A percentile compares a stretch with the other conserved stretches of the same genome.
Evolutionary conservation across 1,140 invertebrate species (phyloP).

Genomic region (Trichonephila clavata): DNA sequence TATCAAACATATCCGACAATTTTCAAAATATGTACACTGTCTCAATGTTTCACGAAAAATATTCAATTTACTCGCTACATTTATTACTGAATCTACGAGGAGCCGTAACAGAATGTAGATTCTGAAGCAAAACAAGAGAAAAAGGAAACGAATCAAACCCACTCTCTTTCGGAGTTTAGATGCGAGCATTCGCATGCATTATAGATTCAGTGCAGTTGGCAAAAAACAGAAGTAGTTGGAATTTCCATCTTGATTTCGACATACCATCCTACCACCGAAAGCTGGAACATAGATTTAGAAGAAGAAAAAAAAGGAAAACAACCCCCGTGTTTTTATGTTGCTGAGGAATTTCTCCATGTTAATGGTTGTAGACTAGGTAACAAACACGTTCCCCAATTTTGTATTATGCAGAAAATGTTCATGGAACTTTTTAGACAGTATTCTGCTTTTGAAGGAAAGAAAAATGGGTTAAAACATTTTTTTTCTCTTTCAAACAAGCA

Average conservation of each 20-base stretch:
- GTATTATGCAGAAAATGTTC: slow-evolving; percentile 59
- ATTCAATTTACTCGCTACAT: background rate
- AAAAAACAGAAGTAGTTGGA: background rate
- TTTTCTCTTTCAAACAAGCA: background rate
- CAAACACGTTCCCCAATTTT: slow-evolving; percentile 23
- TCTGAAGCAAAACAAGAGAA: background rate
- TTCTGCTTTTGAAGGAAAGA: background rate
- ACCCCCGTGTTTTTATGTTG: background rate
- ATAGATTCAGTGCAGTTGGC: slow-evolving; percentile 17
- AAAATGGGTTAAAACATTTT: background rate
- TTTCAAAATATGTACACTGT: no score
- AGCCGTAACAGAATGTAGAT: background rate
- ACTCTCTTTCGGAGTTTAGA: background rate
- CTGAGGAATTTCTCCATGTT: slow-evolving; percentile 28
- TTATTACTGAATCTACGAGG: background rate
- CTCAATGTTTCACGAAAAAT: background rate
- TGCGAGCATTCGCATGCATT: background rate
- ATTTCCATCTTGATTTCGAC: background rate
- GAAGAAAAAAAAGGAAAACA: background rate
- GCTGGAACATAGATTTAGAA: background rate
- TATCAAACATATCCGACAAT: no score
- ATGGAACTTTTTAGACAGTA: background rate
- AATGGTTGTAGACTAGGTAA: slow-evolving; percentile 41
- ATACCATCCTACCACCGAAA: slow-evolving; percentile 2
- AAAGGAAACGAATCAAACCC: background rate